Evolutionary conservation across 2,888 invertebrate species (phyloP), one percentile per base, ranked within the genome.

Genomic region (Drosophila limbata): DNA sequence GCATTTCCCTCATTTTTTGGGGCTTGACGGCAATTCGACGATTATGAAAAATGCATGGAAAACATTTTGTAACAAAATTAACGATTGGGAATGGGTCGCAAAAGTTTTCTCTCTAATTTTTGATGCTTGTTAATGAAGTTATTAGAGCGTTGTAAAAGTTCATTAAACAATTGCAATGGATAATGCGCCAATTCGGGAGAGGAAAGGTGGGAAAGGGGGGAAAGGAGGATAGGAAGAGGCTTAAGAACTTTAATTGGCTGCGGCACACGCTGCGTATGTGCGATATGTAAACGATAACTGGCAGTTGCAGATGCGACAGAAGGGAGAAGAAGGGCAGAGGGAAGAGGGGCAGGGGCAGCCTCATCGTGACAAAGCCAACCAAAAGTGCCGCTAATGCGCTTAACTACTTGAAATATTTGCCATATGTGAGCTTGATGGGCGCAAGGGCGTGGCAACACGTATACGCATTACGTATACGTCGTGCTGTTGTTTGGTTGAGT

Each of bases 321-420:
- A 5, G 33, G 10, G 13, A 35, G 21, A 19, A n/a, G n/a, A 28
- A 11, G 25, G 28, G 17, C 4, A 10, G 10, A 3, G 11, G 11
- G 3, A 1, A 11, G 39, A 55, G 19, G 37, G 17, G 21, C 5
- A 19, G 28, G 11, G 8, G 45, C 48, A 19, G 39, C 48, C n/a
- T 56, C 60, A 53, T 52, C 56, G 45, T 66, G 74, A 69, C 77
- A 77, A 78, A 78, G 78, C 76, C 78, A 76, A 86, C 86, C 84
- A 73, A 84, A 84, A 87, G 85, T 84, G 85, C 73, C 84, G 84
- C 85, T 85, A 85, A 85, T 85, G 85, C 85, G 85, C 85, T 85
- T 85, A 85, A 85, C 85, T 85, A 85, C 88, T 88, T 86, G 84
- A 85, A 88, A 84, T 84, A 84, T 87, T 77, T 85, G 77, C 76